phyloP scores from a whole-genome alignment of 53 echinoderm and acorn worm species.

The Paelopatides confundens region DNA sequence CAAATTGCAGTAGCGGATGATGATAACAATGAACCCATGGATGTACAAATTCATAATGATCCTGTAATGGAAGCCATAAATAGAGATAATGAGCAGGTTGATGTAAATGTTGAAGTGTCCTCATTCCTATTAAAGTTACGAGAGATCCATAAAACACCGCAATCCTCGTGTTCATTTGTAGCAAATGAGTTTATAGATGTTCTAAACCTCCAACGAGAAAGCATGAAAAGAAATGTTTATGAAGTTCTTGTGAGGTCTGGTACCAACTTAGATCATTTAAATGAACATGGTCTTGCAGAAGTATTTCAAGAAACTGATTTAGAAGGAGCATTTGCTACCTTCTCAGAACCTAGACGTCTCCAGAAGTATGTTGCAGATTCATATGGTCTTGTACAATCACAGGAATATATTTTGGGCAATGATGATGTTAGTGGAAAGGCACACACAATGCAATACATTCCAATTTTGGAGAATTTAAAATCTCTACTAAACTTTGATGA shows the following conservation, averaged over 20 bases:
- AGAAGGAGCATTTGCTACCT: not conserved
- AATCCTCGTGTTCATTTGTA: conserved; percentile 18
- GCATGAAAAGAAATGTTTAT: not conserved
- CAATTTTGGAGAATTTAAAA: not conserved
- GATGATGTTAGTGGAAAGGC: not conserved
- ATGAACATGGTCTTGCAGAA: conserved; percentile 10
- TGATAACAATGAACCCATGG: not conserved
- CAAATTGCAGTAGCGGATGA: not conserved
- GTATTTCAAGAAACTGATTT: not conserved
- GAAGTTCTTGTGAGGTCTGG: not conserved
- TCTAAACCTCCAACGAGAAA: not conserved
- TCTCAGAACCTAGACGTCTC: not conserved
- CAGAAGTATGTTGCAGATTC: not conserved
- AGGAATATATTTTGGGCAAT: conserved; percentile 3
- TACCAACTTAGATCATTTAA: not conserved
- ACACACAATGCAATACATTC: conserved; percentile 38
- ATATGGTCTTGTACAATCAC: not conserved
- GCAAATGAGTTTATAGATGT: conserved; percentile 28
- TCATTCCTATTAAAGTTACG: conserved; percentile 5
- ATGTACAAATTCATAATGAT: not conserved
- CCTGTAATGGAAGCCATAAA: too few relatives aligned
- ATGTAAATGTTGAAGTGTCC: not conserved
- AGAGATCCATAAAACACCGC: not conserved
- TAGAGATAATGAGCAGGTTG: not conserved
- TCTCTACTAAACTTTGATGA: not conserved